Conservation (phyloP, 1,140 invertebrate species). For the Brachionus angularis region DNA sequence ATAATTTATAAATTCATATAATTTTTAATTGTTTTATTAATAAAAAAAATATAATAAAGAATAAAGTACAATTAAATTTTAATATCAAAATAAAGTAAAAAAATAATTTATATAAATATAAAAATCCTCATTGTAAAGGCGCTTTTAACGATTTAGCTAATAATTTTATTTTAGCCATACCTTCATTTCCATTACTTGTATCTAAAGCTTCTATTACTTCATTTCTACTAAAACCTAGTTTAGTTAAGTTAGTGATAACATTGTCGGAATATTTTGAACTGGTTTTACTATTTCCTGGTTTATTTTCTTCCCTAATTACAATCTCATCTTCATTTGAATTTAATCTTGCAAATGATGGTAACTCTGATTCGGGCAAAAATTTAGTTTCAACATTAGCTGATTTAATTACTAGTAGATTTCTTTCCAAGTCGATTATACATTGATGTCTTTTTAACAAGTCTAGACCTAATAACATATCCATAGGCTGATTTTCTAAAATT, state of each 20-base stretch:
- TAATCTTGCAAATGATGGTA: slow-evolving; percentile 62
- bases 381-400: slow-evolving; percentile 85
- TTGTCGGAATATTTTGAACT: not conserved
- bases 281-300: not conserved
- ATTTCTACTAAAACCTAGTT: not conserved
- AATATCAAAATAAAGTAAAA: too few species aligned
- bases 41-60: too few species aligned
- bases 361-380: slow-evolving; percentile 80
- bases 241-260: not conserved
- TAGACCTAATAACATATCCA: slow-evolving; percentile 94
- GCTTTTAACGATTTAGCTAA: slow-evolving; percentile 25
- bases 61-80: too few species aligned
- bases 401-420: slow-evolving; percentile 83
- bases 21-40: too few species aligned
- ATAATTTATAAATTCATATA: too few species aligned
- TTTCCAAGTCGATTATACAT: slow-evolving; percentile 86
- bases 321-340: slow-evolving; percentile 45
- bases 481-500: slow-evolving; percentile 91
- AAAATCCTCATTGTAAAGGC: not conserved
- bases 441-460: slow-evolving; percentile 91
- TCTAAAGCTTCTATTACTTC: slow-evolving; percentile 29
- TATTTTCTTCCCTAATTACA: not conserved
- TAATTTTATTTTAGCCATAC: slow-evolving; percentile 12
- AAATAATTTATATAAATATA: not conserved
- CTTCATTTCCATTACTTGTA: slow-evolving; percentile 15